Percentiles rank a stretch among this genome's conserved stretches.
Evolutionary conservation across 2,113 vertebrate species (phyloP).

Genomic region (Ceuthmochares aereus): DNA sequence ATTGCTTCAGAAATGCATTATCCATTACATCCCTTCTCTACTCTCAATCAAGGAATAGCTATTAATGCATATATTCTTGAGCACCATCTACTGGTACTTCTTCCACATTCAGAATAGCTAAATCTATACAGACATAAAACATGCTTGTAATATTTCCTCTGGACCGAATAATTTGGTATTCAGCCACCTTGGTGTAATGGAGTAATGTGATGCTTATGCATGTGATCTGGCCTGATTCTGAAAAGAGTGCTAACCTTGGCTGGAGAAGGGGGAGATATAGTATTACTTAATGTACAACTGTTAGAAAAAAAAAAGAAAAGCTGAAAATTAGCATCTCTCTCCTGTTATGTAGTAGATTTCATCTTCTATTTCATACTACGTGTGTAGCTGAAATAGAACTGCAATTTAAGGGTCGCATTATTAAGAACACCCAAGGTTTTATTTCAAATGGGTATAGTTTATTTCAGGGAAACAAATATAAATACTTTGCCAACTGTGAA

Average conservation of each 20-base stretch:
- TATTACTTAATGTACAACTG: neutral
- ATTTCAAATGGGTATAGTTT: conserved; percentile 3
- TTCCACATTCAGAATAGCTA: neutral
- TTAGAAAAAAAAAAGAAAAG: neutral
- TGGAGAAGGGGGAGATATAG: neutral
- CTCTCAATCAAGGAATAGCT: neutral
- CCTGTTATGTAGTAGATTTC: neutral
- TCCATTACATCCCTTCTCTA: neutral
- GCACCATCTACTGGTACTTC: conserved; percentile 60
- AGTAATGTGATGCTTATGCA: neutral
- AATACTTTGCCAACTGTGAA: conserved; percentile 48
- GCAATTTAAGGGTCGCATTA: neutral
- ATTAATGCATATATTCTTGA: conserved; percentile 47
- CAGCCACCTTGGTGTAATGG: neutral
- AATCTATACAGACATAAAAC: neutral
- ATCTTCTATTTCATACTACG: neutral
- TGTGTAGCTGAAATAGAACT: neutral
- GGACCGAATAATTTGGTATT: neutral
- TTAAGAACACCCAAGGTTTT: conserved; percentile 13
- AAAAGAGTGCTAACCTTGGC: neutral
- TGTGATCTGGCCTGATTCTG: neutral
- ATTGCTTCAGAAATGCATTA: neutral
- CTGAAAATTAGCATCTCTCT: neutral
- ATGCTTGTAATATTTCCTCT: neutral
- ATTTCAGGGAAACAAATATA: conserved; percentile 52